Evolutionary conservation across 2,888 invertebrate genomes (phyloP).

Genomic region (Drosophila birchii): DNA sequence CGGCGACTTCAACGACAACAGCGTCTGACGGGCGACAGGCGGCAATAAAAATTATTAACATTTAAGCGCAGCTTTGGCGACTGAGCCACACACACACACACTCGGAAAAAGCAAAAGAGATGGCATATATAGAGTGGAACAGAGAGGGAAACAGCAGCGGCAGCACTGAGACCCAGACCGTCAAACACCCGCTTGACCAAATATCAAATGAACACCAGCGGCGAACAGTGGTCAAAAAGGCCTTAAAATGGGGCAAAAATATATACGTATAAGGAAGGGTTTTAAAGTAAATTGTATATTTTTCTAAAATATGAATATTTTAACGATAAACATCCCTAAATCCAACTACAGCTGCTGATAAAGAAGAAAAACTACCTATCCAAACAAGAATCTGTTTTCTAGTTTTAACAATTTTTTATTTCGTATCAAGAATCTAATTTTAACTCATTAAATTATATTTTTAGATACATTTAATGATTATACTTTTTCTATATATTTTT

Average conservation of each 20-base stretch:
- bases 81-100: constrained; percentile 56
- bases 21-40: constrained; percentile 58
- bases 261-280: not conserved
- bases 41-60: constrained; percentile 80
- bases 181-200: constrained; percentile 46
- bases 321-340: not conserved
- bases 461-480: not conserved
- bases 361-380: not conserved
- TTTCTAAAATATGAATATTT: too few relatives aligned
- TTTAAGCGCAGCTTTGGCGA: constrained; percentile 74
- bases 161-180: constrained; percentile 29
- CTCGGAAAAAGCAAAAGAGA: constrained; percentile 14
- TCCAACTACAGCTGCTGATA: not conserved
- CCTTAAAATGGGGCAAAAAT: not conserved
- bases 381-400: not conserved
- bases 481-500: not conserved
- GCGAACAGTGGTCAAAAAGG: constrained; percentile 23
- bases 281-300: too few relatives aligned
- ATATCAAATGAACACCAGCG: constrained; percentile 22
- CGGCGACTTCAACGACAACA: constrained; percentile 46
- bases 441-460: not conserved
- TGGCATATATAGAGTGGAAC: constrained; percentile 32
- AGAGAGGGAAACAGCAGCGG: constrained; percentile 11
- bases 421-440: not conserved
- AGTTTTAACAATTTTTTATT: not conserved